phyloP scores from a whole-genome alignment of 2,888 invertebrate species.

The Rhingia campestris region DNA sequence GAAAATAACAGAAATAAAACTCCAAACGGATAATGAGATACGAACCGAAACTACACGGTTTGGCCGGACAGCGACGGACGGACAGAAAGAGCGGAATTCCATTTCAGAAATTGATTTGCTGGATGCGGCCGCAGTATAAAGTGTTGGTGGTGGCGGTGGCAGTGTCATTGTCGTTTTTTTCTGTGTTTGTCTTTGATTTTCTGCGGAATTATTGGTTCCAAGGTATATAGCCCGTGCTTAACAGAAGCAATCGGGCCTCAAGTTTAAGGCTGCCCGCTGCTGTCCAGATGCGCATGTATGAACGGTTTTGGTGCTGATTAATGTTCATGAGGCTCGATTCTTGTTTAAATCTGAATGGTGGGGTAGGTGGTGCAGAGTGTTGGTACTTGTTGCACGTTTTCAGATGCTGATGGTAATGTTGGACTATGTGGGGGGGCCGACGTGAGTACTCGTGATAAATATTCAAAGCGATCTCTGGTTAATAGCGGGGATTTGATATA shows the following conservation, averaged over 20 bases:
- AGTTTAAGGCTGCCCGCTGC: conserved; percentile 49
- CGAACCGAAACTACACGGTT: conserved; percentile 54
- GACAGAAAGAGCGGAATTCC: conserved; percentile 58
- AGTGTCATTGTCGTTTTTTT: conserved; percentile 32
- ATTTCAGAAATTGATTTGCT: conserved; percentile 66
- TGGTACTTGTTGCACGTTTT: conserved; percentile 8
- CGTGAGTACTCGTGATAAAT: neutral
- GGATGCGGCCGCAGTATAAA: conserved; percentile 38
- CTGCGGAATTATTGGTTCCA: conserved; percentile 44
- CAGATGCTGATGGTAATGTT: conserved; percentile 2
- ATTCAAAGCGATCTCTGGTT: neutral
- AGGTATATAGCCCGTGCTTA: conserved; percentile 20
- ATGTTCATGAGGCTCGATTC: conserved; percentile 36
- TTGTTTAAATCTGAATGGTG: conserved; percentile 8
- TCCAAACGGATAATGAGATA: conserved; percentile 69
- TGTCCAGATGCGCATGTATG: conserved; percentile 40
- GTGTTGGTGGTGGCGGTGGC: conserved; percentile 10
- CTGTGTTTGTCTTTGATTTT: conserved; percentile 26
- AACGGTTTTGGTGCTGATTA: conserved; percentile 44
- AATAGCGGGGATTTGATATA: neutral
- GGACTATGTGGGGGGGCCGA: conserved; percentile 14
- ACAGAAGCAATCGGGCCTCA: conserved; percentile 61
- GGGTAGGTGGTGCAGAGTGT: neutral
- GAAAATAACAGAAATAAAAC: conserved; percentile 49
- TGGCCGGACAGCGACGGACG: conserved; percentile 19